Percentiles rank a stretch among this genome's conserved stretches.
Evolutionary conservation across 2,113 vertebrate genomes (phyloP).

Genomic region (Sylvia atricapilla): DNA sequence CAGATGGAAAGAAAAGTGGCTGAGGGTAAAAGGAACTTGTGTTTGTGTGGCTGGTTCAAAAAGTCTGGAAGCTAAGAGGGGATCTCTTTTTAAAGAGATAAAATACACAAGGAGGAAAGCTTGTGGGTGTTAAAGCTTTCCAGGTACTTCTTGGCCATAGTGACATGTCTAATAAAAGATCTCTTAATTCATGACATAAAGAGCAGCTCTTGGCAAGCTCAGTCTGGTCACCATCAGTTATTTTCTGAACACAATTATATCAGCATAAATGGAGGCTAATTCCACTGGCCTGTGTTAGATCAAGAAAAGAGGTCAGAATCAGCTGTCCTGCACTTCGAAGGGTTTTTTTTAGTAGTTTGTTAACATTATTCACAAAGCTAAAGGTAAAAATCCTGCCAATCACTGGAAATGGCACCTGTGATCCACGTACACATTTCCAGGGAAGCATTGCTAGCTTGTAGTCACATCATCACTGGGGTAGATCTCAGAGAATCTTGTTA

Average conservation of each 20-base stretch:
- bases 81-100: background rate
- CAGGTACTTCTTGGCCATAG: background rate
- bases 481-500: rapidly evolving
- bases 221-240: background rate
- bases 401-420: background rate
- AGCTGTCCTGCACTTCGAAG: rapidly evolving
- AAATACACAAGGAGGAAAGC: background rate
- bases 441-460: background rate
- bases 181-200: background rate
- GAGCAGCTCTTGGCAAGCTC: background rate
- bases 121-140: background rate
- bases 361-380: background rate
- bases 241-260: background rate
- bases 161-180: background rate
- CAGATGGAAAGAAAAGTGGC: background rate
- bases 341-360: background rate
- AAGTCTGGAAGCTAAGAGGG: background rate
- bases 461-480: background rate
- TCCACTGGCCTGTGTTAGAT: background rate
- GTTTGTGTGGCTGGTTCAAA: background rate
- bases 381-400: background rate
- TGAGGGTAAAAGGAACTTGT: background rate
- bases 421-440: rapidly evolving
- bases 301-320: background rate
- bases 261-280: background rate